Conservation (phyloP, 2,888 invertebrate species). For the Drosophila emarginata region DNA sequence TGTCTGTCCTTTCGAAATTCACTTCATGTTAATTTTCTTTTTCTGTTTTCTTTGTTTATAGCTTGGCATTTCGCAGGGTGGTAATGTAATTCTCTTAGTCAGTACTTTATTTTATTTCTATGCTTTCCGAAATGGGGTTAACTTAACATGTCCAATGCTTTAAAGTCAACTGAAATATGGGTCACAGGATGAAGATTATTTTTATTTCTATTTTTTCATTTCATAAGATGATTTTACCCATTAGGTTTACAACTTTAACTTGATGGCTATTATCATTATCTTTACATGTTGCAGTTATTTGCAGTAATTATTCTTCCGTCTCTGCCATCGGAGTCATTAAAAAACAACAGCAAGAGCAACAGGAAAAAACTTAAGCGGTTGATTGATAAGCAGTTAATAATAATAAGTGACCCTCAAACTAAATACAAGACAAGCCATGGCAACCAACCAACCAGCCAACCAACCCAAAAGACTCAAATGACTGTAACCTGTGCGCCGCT, state of each 20-base stretch:
- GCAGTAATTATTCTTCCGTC: not conserved
- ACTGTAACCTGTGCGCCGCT: slow-evolving; percentile 26
- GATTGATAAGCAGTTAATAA: slow-evolving; percentile 55
- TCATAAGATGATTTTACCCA: not conserved
- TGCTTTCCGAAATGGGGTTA: slow-evolving; percentile 61
- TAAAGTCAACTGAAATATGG: slow-evolving; percentile 21
- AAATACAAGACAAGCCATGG: slow-evolving; percentile 17
- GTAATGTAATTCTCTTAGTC: slow-evolving; percentile 58
- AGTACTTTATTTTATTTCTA: slow-evolving; percentile 23
- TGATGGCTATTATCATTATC: not conserved
- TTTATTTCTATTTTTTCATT: not conserved
- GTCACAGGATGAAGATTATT: slow-evolving; percentile 17
- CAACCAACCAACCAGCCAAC: not conserved
- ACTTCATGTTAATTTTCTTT: slow-evolving; percentile 72
- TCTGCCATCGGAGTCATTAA: slow-evolving; percentile 31
- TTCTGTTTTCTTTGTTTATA: slow-evolving; percentile 63
- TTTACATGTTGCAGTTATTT: not conserved
- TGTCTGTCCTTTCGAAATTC: slow-evolving; percentile 52
- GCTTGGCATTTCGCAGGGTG: slow-evolving; percentile 49
- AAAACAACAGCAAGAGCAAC: not conserved
- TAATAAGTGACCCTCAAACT: slow-evolving; percentile 35
- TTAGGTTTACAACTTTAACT: not conserved
- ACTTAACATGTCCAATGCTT: slow-evolving; percentile 40
- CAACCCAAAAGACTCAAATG: slow-evolving; percentile 31
- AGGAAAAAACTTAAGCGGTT: slow-evolving; percentile 32